These are phyloP conservation scores for Pipistrellus kuhlii DNA, from an alignment of 2,797 vertebrate species.

Conservation along the genomic window DNA sequence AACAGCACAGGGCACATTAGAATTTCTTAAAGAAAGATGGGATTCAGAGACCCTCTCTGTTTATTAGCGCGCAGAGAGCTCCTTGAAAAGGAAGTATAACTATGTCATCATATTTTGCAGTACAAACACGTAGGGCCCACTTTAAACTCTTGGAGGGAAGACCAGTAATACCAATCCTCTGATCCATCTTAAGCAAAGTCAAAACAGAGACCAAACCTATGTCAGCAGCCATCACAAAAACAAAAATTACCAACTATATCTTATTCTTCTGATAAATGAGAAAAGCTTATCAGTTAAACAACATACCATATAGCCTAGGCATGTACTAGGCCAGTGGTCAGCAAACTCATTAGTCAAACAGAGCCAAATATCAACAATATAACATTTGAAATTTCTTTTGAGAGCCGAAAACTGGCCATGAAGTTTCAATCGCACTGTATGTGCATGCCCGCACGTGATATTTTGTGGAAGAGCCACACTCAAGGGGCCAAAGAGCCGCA, in stretches of 20 bases:
- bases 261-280: not conserved
- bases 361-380: too few relatives aligned
- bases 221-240: not conserved
- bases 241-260: not conserved
- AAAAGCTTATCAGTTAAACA: constrained; percentile 21
- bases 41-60: not conserved
- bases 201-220: not conserved
- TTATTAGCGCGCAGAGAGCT: not conserved
- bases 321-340: too few relatives aligned
- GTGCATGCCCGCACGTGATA: too few relatives aligned
- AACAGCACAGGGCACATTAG: not conserved
- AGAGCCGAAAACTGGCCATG: too few relatives aligned
- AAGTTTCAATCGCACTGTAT: too few relatives aligned
- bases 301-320: not conserved
- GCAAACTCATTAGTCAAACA: too few relatives aligned
- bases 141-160: not conserved
- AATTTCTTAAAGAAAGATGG: not conserved
- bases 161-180: not conserved
- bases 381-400: too few relatives aligned
- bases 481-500: too few relatives aligned
- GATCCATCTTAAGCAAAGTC: not conserved
- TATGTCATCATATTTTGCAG: not conserved
- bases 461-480: too few relatives aligned
- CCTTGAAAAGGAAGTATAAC: not conserved
- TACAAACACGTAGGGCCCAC: not conserved